Evolutionary conservation across 2,888 invertebrate genomes (phyloP), one percentile per base, ranked within the genome.

Genomic region (Penaeus monodon): DNA sequence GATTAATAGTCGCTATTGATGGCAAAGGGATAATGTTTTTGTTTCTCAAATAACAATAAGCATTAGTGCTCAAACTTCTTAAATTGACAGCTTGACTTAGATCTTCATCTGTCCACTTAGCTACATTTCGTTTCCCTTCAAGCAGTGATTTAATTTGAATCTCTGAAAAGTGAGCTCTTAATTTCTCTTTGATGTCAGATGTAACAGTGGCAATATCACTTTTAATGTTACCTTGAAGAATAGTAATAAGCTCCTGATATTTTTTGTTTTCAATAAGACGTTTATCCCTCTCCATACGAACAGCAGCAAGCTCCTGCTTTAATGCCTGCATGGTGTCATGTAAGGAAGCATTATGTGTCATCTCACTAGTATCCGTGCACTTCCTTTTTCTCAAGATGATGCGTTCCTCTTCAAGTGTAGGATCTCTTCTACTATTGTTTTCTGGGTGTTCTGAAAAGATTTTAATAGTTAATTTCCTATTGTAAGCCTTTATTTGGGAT

Each of bases 31-130:
- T 17, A 10, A 29, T 17, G 27, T 44, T 22, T 27, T 66, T 38
- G 65, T 78, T n/a, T 17, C 76, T 22, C 24, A 83, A 66, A 44
- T 77, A 77, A 12, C 14, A 7, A 33, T 66, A 77, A 20, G 78
- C 44, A 33, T 84, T 84, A 33, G 78, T 1, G 29, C 84, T 84
- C n/a, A 84, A 84, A 66, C 49, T 84, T 20, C 77, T n/a, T 27
- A 77, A 10, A 65, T 65, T 65, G 7, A 77, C 29, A 38, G 65
- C 77, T 73, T 33, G 27, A 20, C 24, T 57, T 8, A 38, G 14
- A 22, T 57, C 33, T 12, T 78, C 49, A 27, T 17, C 63, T n/a
- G n/a, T n/a, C 27, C 38, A 12, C 63, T n/a, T 17, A 7, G 8
- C 10, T 20, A n/a, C 44, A 10, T 20, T 27, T 22, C 17, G 76